Base-by-base conservation (phyloP, 2,888 invertebrate genomes). In the Eristalis tenax region DNA sequence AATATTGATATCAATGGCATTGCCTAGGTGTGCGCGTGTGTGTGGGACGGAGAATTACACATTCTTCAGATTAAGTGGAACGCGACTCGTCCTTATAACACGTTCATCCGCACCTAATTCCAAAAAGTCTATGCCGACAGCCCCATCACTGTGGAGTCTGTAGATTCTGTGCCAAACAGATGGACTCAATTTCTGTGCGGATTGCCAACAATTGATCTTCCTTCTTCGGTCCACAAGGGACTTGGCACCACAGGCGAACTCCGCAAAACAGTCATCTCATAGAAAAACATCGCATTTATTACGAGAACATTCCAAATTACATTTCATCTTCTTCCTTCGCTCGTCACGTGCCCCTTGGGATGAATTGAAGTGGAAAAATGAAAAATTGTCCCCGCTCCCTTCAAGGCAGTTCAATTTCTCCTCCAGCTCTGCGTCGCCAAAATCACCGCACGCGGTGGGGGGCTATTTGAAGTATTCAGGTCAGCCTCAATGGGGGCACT, bases 401-500 rank as follows among this genome's bases (percentile, higher is more conserved):
- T 1, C 1, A 50, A 50, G 8, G 18, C 10, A 1, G 8, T 10
- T 32, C 8, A n/a, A n/a, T n/a, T n/a, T n/a, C 32, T 32, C 32
- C 32, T 32, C 32, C 32, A 2, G 4, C 18, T 5, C 5, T 18
- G 0, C 18, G 43, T 50, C 50, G 8, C 18, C 50, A 50, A n/a
- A 50, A n/a, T 18, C 50, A 50, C 8, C 18, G 18, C 18, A 50
- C 18, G 18, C n/a, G 50, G 18, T 50, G 18, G 8, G n/a, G 13
- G n/a, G 18, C 74, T 22, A 73, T 77, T 81, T 77, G 76, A 65
- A 70, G 65, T 64, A 64, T 68, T 63, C 57, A 11, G 59, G 43
- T 74, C 68, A 74, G 50, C 64, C 69, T 77, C 81, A 57, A 83
- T 70, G 26, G 78, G 73, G 23, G 32, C 59, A 71, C 69, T 77